Conservation (phyloP, 2,888 invertebrate species). For the Diadegma fenestrale region DNA sequence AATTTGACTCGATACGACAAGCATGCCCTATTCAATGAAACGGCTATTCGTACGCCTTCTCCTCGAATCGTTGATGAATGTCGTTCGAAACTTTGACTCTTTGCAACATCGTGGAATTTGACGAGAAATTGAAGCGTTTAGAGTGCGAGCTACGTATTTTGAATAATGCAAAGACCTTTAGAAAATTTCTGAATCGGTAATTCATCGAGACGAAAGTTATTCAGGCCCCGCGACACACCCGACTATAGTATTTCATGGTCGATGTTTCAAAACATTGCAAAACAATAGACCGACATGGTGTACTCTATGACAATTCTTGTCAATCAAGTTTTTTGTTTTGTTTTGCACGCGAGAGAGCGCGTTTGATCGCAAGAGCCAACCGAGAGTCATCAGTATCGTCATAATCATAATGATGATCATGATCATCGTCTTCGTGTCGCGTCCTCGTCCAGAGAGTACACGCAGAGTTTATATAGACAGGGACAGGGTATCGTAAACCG, state of each 20-base stretch:
- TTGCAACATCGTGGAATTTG: too few relatives aligned
- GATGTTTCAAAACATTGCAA: slow-evolving; percentile 10
- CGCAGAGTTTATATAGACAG: slow-evolving; percentile 14
- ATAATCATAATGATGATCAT: slow-evolving; percentile 43
- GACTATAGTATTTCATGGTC: background rate
- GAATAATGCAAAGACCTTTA: background rate
- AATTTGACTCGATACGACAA: slow-evolving; percentile 72
- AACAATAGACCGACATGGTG: slow-evolving; percentile 1
- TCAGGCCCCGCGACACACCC: background rate
- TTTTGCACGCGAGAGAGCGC: slow-evolving; percentile 5
- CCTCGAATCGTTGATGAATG: slow-evolving; percentile 37
- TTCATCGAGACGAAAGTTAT: background rate
- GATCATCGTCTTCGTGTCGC: slow-evolving; percentile 41
- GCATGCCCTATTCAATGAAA: background rate
- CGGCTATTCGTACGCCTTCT: slow-evolving; percentile 25
- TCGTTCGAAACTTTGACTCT: background rate
- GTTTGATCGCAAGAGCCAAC: slow-evolving; percentile 40
- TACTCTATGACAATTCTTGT: background rate
- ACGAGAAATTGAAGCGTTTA: background rate
- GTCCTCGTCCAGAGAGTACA: slow-evolving; percentile 40
- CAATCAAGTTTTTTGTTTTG: slow-evolving; percentile 1
- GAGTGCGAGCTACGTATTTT: background rate
- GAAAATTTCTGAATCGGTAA: background rate
- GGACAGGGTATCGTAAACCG: slow-evolving; percentile 54
- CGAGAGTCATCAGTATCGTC: slow-evolving; percentile 35